Base-by-base conservation (phyloP, 2,797 vertebrate species). In the Mus spretus region DNA sequence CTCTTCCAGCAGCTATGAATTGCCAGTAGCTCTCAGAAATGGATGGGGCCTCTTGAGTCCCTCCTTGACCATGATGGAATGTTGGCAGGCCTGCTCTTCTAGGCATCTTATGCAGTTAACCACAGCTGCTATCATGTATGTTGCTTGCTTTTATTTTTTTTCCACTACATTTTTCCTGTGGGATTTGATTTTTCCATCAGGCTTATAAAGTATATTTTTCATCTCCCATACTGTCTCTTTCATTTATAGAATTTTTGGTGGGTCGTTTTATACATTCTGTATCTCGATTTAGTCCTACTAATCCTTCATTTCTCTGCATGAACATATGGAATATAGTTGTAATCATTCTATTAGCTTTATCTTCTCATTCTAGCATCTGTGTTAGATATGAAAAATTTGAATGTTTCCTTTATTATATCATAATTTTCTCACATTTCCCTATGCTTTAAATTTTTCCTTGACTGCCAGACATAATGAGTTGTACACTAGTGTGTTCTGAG, bases 341-440 rank as follows among this genome's bases (percentile, higher is more conserved):
- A 91, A 79, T 87, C 95, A 88, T 81, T 95, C 77, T 84, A 81
- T 90, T 82, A 78, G 84, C 57, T 6, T 93, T 84, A 3, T 85
- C 72, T 93, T 31, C 63, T 92, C 67, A 88, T 97, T 92, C 78
- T 85, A 94, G 83, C 40, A 85, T 88, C 70, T 97, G 47, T 90
- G 37, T 85, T 81, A 78, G n/a, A 94, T 97, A 90, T 40, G 78
- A 91, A 37, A 22, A 6, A 14, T 53, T 28, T 87, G 44, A 47
- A 53, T 82, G 88, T 93, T 94, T 26, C 86, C 57, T 59, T 93
- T 78, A 85, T 61, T 89, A 57, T 26, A 7, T 90, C n/a, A 85
- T 87, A 44, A 15, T 37, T 87, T 92, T 94, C 83, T 94, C 84
- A 8, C 9, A 53, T 81, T 37, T 17, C 11, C 17, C 31, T 31